Base-by-base conservation (phyloP, 2,113 vertebrate species). In the Nibea albiflora region DNA sequence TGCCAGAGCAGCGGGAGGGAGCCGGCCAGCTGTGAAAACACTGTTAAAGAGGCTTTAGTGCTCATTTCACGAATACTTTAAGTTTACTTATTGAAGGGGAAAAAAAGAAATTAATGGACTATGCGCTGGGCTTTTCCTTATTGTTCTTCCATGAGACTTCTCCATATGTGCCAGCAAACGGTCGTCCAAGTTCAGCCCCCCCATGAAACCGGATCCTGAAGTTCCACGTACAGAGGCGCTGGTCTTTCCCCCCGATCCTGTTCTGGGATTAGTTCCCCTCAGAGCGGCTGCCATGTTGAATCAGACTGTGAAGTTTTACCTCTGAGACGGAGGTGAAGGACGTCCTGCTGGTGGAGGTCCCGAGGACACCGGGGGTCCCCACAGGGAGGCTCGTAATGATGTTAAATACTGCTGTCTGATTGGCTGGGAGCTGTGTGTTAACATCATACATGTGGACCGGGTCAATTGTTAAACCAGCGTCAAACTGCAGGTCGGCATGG, bases 1-100 rank as follows among this genome's bases (percentile, higher is more conserved):
- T 87, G 90, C 83, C 28, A 31, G 71, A 74, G 78, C 77, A 60
- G 86, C 64, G 73, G 86, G 92, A 80, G 89, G 76, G 86, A 31
- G 83, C 57, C 58, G 53, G 81, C 88, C 94, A 95, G 94, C 94
- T 95, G 94, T 93, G 88, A 93, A 95, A 95, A 95, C 94, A 95
- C 91, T 31, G 90, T 93, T 93, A 94, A 93, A 93, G 88, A 90
- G 88, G 89, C 92, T 95, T 93, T 91, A 94, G 93, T 86, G 87
- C 92, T 95, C 90, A 93, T 92, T 94, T 95, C 93, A 94, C 85
- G 69, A 93, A 93, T 88, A 92, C 91, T 95, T 94, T 91, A 88
- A 85, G 81, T 93, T 94, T 90, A 92, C 91, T 94, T 91, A 91
- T 91, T 87, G 92, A 87, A 89, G 87, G 85, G 80, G 69, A 77